Evolutionary conservation across 1,140 invertebrate genomes (phyloP).

Genomic region (Episyrphus balteatus): DNA sequence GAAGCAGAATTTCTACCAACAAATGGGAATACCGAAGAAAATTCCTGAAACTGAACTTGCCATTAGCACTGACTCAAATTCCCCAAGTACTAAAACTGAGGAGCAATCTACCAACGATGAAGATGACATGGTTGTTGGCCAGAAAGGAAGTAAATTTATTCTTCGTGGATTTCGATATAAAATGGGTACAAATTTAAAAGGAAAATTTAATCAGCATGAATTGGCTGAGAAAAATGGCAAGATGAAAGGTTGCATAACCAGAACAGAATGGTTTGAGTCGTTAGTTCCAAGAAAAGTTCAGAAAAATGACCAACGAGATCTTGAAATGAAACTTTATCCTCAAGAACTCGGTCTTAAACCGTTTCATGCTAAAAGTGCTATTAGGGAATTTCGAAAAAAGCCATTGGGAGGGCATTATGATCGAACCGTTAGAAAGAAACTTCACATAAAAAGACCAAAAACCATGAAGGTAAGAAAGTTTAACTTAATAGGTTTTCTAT

Average conservation of each 20-base stretch:
- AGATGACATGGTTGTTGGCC: constrained; percentile 28
- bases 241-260: constrained; percentile 24
- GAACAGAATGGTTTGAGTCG: constrained; percentile 31
- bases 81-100: constrained; percentile 6
- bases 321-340: constrained; percentile 20
- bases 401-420: constrained; percentile 26
- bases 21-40: constrained; percentile 17
- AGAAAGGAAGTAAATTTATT: constrained; percentile 20
- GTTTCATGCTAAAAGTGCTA: constrained; percentile 14
- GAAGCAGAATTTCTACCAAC: constrained; percentile 19
- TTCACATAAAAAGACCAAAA: constrained; percentile 22
- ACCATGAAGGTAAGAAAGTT: constrained; percentile 25
- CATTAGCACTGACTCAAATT: constrained; percentile 15
- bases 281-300: constrained; percentile 23
- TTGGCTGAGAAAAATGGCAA: constrained; percentile 22
- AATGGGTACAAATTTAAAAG: constrained; percentile 21
- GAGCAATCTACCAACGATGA: constrained; percentile 24
- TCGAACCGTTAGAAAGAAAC: constrained; percentile 22
- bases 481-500: constrained; percentile 29
- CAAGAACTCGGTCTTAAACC: constrained; percentile 12
- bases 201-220: constrained; percentile 25
- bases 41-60: constrained; percentile 17
- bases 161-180: constrained; percentile 31
- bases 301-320: constrained; percentile 20
- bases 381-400: constrained; percentile 19